Evolutionary conservation across 2,888 invertebrate species (phyloP), one percentile per base, ranked within the genome.

Genomic region (Eilema sororculum): DNA sequence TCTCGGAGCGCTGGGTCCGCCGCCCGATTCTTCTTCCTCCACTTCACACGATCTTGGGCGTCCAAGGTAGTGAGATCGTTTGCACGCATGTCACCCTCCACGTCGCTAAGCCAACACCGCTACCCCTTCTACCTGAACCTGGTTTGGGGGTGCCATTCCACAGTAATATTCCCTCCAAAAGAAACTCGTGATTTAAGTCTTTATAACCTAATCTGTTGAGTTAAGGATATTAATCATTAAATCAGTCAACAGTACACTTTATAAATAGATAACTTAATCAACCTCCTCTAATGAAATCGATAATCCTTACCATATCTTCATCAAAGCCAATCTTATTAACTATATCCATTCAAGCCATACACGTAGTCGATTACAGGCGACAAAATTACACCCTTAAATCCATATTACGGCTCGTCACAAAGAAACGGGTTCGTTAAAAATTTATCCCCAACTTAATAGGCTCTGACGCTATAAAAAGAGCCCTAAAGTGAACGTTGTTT

Each of bases 391-490:
- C 72, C 72, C 72, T 76, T 78, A 77, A 80, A 75, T 65, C 73
- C 63, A 66, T 72, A 74, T 75, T 72, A 78, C 74, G 62, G 70
- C 67, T 59, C 74, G 73, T 76, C 77, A 80, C 79, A 78, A 80
- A 73, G 73, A 71, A 79, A 76, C 67, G 24, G 62, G 58, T 71
- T 67, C 72, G 72, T 81, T 80, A 79, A 80, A 81, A 80, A 77
- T 79, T 74, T 80, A 80, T 79, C 59, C 65, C 9, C 66, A 59
- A 72, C 79, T 74, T 79, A 79, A 78, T 77, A 76, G 75, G 69
- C 67, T 73, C 41, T 20, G 12, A 65, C 67, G 67, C 66, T 61
- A 78, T 81, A 82, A 82, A 81, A 78, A 78, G 67, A 63, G 71
- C 67, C 59, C 67, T 74, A 66, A 74, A 78, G 71, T 75, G 74